These are phyloP conservation scores for Actinemys pallida DNA, from an alignment of 2,113 vertebrate genomes.

Conservation along the genomic window DNA sequence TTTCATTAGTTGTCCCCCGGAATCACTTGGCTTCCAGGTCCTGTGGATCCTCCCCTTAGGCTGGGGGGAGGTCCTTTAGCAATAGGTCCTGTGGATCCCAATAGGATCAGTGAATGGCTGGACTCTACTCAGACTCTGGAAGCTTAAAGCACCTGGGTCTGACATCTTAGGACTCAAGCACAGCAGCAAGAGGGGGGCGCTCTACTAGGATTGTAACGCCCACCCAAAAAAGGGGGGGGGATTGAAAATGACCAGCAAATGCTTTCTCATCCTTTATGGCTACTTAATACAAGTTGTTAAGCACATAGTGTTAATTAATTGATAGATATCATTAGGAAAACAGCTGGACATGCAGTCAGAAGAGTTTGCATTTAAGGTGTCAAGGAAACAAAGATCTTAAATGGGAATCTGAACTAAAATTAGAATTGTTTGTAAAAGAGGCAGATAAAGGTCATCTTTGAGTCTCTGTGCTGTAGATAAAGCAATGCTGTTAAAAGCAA, in stretches of 20 bases:
- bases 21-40: too few species aligned
- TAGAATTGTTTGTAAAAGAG: constrained; percentile 14
- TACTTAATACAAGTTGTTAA: constrained; percentile 43
- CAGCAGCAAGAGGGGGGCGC: neutral
- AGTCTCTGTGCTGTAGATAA: neutral
- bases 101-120: neutral
- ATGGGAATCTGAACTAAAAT: neutral
- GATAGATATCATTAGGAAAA: constrained; percentile 28
- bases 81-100: too few species aligned
- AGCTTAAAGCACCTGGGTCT: neutral
- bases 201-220: neutral
- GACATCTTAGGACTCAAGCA: neutral
- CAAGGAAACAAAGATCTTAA: neutral
- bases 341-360: neutral
- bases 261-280: constrained; percentile 53
- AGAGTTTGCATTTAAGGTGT: neutral
- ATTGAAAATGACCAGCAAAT: constrained; percentile 56
- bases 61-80: too few species aligned
- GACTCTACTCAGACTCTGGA: neutral
- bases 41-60: too few species aligned
- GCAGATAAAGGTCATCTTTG: neutral
- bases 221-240: neutral
- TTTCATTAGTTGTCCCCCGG: too few species aligned
- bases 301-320: constrained; percentile 56
- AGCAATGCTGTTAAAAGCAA: constrained; percentile 5